Evolutionary conservation across 2,888 invertebrate genomes (phyloP).

Genomic region (Heliconius sara): DNA sequence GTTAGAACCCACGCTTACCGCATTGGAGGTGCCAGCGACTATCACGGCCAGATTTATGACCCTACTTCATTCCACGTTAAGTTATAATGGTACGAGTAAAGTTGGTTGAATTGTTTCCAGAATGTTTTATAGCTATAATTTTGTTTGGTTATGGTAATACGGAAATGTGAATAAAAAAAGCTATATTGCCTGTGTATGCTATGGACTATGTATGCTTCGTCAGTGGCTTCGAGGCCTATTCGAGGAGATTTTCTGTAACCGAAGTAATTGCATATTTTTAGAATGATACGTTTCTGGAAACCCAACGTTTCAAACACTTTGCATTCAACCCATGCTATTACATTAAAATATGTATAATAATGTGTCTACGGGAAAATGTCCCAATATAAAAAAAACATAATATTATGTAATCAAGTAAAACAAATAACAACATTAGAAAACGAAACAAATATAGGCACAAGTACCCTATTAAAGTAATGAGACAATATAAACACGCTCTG

Average conservation of each 20-base stretch:
- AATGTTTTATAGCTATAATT: slow-evolving; percentile 33
- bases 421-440: slow-evolving; percentile 1
- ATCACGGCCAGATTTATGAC: slow-evolving; percentile 36
- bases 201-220: no score
- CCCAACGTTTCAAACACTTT: no score
- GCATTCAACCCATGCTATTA: no score
- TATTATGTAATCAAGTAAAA: not conserved
- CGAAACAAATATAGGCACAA: not conserved
- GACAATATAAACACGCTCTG: slow-evolving; percentile 10
- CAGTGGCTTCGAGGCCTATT: not conserved
- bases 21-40: slow-evolving; percentile 31
- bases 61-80: slow-evolving; percentile 28
- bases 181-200: no score
- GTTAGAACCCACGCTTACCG: slow-evolving; percentile 32
- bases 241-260: not conserved
- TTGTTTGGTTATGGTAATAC: slow-evolving; percentile 16
- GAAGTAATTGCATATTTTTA: no score
- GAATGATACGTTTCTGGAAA: no score
- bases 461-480: slow-evolving; percentile 24
- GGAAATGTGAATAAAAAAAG: not conserved
- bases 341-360: no score
- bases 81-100: slow-evolving; percentile 31
- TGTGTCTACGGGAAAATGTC: no score
- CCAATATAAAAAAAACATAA: no score
- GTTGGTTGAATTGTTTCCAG: slow-evolving; percentile 28